A percentile compares a stretch with the other conserved stretches of the same genome.
phyloP scores from a whole-genome alignment of 2,797 vertebrate genomes.

The Erpetoichthys calabaricus region DNA sequence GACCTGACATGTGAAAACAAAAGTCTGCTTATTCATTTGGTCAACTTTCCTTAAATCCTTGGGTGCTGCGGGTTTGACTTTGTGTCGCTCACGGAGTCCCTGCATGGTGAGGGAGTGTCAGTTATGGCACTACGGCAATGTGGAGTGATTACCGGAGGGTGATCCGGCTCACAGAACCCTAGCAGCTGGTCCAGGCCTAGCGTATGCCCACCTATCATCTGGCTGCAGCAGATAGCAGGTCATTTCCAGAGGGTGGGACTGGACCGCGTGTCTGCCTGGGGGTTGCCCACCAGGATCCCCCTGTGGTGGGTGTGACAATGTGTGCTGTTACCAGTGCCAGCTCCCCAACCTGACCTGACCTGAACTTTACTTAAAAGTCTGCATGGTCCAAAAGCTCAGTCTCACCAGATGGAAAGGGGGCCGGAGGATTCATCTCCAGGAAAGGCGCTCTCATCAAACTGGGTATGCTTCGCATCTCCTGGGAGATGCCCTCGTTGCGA shows the following conservation, averaged over 20 bases:
- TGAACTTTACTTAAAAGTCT: no score
- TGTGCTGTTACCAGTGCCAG: no score
- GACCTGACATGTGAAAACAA: conserved; percentile 36
- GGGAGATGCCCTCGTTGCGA: conserved; percentile 50
- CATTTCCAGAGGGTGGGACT: not conserved
- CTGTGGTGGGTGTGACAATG: no score
- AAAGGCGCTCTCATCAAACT: conserved; percentile 51
- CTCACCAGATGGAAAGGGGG: conserved; percentile 31
- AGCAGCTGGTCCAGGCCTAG: not conserved
- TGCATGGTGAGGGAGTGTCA: no score
- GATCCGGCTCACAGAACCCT: not conserved
- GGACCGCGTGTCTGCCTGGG: not conserved
- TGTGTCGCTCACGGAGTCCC: no score
- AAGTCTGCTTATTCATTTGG: conserved; percentile 8
- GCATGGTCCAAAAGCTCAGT: not conserved
- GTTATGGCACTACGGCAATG: no score
- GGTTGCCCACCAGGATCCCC: no score
- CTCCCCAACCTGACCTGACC: no score
- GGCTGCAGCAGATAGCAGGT: no score
- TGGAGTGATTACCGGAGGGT: no score
- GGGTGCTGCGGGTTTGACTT: no score
- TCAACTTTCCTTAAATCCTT: not conserved
- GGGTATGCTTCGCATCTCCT: conserved; percentile 52
- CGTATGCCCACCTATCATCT: not conserved
- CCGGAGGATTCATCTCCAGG: conserved; percentile 28